Percentiles rank a stretch among this genome's conserved stretches.
These are phyloP conservation scores for Myripristis jacobus DNA, from an alignment of 2,797 vertebrate genomes.

Conservation along the genomic window DNA sequence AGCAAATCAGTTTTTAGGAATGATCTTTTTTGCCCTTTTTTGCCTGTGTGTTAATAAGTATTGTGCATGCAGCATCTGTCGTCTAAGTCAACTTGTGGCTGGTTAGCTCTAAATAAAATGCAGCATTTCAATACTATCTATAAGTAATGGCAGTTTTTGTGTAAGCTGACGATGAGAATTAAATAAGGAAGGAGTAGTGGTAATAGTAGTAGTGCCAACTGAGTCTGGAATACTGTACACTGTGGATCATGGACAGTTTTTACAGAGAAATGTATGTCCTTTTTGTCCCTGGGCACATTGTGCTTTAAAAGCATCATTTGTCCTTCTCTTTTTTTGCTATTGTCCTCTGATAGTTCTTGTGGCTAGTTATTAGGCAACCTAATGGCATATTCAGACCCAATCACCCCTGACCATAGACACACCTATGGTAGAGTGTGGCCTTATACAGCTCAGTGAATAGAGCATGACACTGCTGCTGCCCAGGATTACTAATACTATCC, in stretches of 20 bases:
- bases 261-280: not conserved
- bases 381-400: not conserved
- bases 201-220: not conserved
- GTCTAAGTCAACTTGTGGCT: not conserved
- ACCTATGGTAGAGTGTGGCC: not conserved
- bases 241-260: too few species aligned
- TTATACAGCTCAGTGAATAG: not conserved
- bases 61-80: not conserved
- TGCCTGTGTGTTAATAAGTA: not conserved
- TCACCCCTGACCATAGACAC: not conserved
- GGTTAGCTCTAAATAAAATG: slow-evolving; percentile 18
- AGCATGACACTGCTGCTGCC: not conserved
- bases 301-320: not conserved
- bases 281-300: not conserved
- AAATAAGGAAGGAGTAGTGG: slow-evolving; percentile 14
- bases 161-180: slow-evolving; percentile 12
- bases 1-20: too few species aligned
- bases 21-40: too few species aligned
- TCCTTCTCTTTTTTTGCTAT: not conserved
- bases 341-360: not conserved
- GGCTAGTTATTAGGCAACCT: not conserved
- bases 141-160: slow-evolving; percentile 20
- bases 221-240: too few species aligned
- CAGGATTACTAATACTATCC: not conserved
- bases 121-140: not conserved